Evolutionary conservation across 2,113 vertebrate genomes (phyloP).

Genomic region (Zosterops hypoxanthus): DNA sequence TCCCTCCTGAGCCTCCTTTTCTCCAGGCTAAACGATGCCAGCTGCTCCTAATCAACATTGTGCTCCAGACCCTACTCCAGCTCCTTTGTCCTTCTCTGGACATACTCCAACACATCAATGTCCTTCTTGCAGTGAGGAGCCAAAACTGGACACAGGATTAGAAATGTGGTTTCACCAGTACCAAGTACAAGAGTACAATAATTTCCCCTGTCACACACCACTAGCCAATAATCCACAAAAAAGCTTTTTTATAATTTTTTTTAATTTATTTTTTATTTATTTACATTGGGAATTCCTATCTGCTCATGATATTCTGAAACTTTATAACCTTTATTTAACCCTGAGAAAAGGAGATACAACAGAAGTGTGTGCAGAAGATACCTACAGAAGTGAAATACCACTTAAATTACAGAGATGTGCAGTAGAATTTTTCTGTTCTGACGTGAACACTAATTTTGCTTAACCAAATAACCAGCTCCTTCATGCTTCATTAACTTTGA

Average conservation of each 20-base stretch:
- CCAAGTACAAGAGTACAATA: not conserved
- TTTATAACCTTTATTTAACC: not conserved
- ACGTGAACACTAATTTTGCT: not conserved
- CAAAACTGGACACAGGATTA: not conserved
- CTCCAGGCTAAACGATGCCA: not conserved
- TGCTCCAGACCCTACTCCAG: not conserved
- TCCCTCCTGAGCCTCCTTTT: not conserved
- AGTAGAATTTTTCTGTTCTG: not conserved
- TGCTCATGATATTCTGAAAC: not conserved
- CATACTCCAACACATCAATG: not conserved
- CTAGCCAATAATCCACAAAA: fast-evolving
- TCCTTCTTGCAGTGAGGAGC: not conserved
- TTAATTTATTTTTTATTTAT: not conserved
- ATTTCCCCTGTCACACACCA: not conserved
- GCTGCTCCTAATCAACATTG: not conserved
- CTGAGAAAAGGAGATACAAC: not conserved
- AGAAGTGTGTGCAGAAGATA: not conserved
- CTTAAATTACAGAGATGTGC: not conserved
- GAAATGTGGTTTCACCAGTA: not conserved
- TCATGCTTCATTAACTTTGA: not conserved
- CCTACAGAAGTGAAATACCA: not conserved
- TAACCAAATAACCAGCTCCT: not conserved
- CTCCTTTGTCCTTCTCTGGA: fast-evolving
- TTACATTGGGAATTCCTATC: not conserved
- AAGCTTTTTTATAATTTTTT: not conserved